Conservation (phyloP, 2,113 vertebrate genomes). For the Apteryx mantelli region DNA sequence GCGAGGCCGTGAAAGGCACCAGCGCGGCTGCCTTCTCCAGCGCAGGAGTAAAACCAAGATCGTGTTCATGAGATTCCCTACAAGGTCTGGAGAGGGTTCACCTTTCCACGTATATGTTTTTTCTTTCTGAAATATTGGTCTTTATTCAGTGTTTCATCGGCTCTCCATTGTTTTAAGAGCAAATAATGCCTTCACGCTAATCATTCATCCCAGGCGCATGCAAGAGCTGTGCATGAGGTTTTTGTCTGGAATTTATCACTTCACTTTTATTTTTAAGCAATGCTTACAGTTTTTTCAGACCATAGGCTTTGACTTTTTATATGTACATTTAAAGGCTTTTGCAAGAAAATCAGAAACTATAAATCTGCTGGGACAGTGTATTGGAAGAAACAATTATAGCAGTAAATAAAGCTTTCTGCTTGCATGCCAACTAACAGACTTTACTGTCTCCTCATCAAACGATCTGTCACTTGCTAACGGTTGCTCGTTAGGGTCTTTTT, state of each 20-base stretch:
- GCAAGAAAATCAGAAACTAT: neutral
- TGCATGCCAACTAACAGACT: neutral
- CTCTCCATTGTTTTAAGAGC: neutral
- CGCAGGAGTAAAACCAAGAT: rapidly evolving
- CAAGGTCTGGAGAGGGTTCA: neutral
- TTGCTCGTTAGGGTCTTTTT: neutral
- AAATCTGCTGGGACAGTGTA: neutral
- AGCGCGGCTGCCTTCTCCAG: rapidly evolving
- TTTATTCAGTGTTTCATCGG: neutral
- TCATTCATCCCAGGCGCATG: neutral
- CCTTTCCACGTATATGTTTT: neutral
- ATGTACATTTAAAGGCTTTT: neutral
- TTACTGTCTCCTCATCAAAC: neutral
- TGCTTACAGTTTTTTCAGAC: neutral
- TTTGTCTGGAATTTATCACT: neutral
- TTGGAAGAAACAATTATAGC: neutral
- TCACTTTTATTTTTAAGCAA: neutral
- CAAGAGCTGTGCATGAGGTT: neutral
- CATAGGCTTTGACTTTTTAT: neutral
- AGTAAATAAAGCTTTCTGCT: neutral
- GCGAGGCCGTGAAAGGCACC: rapidly evolving
- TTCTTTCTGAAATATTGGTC: neutral
- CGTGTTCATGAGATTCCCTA: neutral
- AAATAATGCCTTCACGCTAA: neutral
- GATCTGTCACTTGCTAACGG: neutral